Percentiles rank a stretch among this genome's conserved stretches.
phyloP scores from a whole-genome alignment of 1,140 invertebrate genomes.

The Rhyacophila brunnea region DNA sequence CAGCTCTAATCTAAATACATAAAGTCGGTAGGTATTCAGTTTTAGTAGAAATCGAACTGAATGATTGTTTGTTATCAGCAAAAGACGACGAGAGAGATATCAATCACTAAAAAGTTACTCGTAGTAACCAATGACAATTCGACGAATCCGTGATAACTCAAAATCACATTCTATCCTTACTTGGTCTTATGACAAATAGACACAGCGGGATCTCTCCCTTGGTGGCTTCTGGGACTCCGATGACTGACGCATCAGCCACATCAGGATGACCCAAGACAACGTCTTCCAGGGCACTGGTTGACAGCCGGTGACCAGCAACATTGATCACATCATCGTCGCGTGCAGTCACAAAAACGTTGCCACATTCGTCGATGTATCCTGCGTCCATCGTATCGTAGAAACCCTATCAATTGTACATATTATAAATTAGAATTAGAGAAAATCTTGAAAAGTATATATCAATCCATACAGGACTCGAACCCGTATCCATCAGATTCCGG shows the following conservation, averaged over 20 bases:
- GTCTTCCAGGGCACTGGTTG: conserved; percentile 85
- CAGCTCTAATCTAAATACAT: too few relatives aligned
- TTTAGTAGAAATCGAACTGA: too few relatives aligned
- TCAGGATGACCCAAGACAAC: conserved; percentile 80
- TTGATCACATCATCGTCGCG: conserved; percentile 96
- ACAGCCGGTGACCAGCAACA: conserved; percentile 87
- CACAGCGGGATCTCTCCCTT: conserved; percentile 90
- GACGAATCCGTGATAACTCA: too few relatives aligned
- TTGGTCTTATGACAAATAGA: conserved; percentile 70
- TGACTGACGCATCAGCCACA: conserved; percentile 80
- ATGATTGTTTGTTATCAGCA: too few relatives aligned
- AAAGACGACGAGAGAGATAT: too few relatives aligned
- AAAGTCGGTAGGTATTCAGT: too few relatives aligned
- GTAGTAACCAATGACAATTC: too few relatives aligned
- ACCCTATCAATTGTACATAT: conserved; percentile 70
- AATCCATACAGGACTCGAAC: too few relatives aligned
- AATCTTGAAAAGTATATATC: too few relatives aligned
- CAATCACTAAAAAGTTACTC: too few relatives aligned
- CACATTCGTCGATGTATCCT: conserved; percentile 79
- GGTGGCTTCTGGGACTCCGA: conserved; percentile 83
- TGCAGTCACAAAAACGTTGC: conserved; percentile 85
- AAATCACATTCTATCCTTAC: conserved; percentile 12
- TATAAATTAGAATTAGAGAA: too few relatives aligned
- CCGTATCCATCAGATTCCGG: too few relatives aligned
- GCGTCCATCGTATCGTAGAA: conserved; percentile 96